phyloP scores from a whole-genome alignment of 2,113 vertebrate species.

The Pseudonaja textilis region DNA sequence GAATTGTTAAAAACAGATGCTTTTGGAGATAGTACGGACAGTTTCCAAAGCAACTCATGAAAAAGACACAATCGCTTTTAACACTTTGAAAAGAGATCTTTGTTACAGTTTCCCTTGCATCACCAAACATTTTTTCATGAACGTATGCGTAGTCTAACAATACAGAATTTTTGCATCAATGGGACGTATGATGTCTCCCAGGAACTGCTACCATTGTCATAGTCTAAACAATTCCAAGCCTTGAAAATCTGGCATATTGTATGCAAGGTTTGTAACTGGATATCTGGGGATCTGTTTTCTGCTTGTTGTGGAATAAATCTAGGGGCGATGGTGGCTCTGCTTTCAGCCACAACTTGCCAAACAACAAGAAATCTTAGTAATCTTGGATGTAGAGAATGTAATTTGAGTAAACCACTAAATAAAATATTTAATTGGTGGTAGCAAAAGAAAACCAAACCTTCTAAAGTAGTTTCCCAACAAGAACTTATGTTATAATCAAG shows the following conservation, averaged over 20 bases:
- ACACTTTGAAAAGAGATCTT: not conserved
- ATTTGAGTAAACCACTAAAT: not conserved
- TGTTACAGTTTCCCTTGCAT: not conserved
- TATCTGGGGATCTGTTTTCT: not conserved
- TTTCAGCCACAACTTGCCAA: not conserved
- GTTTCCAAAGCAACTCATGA: not conserved
- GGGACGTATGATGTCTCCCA: not conserved
- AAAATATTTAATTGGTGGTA: not conserved
- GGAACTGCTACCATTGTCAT: not conserved
- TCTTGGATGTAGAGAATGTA: not conserved
- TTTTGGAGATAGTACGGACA: not conserved
- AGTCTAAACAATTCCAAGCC: not conserved
- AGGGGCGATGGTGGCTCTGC: not conserved
- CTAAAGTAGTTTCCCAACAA: not conserved
- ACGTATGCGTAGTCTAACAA: not conserved
- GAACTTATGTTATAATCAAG: not conserved
- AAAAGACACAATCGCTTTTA: not conserved
- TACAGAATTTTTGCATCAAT: not conserved
- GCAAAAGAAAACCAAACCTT: not conserved
- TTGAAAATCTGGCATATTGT: not conserved
- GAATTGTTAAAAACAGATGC: not conserved
- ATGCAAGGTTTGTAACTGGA: not conserved
- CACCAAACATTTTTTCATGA: not conserved
- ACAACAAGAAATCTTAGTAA: not conserved
- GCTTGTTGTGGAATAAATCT: not conserved